A percentile compares a stretch with the other conserved stretches of the same genome.
Conservation (phyloP, 2,797 vertebrate species). For the Sus cebifrons region DNA sequence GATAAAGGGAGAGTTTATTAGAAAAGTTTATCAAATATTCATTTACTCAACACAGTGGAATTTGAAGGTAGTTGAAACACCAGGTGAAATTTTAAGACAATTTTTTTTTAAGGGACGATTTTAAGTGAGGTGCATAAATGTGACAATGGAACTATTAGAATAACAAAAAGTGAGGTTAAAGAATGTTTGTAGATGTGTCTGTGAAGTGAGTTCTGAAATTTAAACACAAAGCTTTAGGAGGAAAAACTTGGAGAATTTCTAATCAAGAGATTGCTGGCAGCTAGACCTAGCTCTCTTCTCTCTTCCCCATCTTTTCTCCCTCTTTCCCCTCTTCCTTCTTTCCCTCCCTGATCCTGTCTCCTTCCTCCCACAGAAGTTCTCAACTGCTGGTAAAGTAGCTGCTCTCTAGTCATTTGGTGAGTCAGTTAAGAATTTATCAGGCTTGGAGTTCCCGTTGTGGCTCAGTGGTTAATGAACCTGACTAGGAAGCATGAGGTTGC, state of each 20-base stretch:
- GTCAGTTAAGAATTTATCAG: background rate
- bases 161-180: background rate
- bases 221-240: background rate
- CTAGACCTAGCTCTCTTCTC: background rate
- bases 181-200: background rate
- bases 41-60: conserved; percentile 1
- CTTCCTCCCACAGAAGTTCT: background rate
- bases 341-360: background rate
- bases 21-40: background rate
- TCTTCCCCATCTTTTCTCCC: background rate
- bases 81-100: background rate
- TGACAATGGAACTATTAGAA: background rate
- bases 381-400: background rate
- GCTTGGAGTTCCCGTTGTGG: too few species aligned
- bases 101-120: conserved; percentile 5
- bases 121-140: background rate
- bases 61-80: background rate
- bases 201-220: background rate
- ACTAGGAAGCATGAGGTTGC: too few species aligned
- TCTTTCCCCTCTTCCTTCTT: too few species aligned
- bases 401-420: background rate
- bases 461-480: too few species aligned
- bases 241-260: background rate
- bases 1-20: conserved; percentile 9
- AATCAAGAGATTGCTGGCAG: background rate